Conservation (phyloP, 2,113 vertebrate genomes). For the Nycticryphes semicollaris region DNA sequence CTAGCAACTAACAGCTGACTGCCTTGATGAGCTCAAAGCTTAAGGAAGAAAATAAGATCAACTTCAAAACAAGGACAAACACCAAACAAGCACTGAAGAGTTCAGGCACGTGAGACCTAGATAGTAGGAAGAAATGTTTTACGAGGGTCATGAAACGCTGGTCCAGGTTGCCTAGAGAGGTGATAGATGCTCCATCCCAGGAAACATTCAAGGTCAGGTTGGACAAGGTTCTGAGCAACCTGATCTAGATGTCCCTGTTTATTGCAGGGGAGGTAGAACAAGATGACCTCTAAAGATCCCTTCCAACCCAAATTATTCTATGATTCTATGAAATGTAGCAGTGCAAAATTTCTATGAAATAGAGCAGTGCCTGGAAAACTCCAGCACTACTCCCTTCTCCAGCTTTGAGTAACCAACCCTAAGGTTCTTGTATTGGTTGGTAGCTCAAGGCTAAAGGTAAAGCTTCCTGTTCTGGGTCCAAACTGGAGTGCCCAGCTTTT, state of each 20-base stretch:
- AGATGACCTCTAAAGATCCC: background rate
- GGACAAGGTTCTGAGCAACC: background rate
- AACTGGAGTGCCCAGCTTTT: background rate
- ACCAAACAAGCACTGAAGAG: background rate
- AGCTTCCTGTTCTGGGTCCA: background rate
- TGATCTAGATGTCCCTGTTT: background rate
- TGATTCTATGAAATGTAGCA: background rate
- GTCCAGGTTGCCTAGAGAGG: background rate
- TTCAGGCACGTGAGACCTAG: rapidly evolving
- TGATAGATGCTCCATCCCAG: background rate
- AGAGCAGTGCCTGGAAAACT: background rate
- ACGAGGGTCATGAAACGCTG: background rate
- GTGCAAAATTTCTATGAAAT: background rate
- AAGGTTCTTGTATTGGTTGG: background rate
- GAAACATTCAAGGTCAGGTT: background rate
- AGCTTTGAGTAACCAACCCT: background rate
- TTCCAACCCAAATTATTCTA: background rate
- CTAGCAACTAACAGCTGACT: constrained; percentile 52
- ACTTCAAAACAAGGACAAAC: constrained; percentile 13
- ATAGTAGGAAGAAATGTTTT: background rate
- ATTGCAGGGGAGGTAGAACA: rapidly evolving
- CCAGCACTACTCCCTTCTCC: background rate
- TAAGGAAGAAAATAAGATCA: constrained; percentile 23
- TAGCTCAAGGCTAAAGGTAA: background rate
- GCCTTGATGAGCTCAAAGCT: background rate